Conservation (phyloP, 2,113 vertebrate genomes). For the Pelodiscus sinensis region DNA sequence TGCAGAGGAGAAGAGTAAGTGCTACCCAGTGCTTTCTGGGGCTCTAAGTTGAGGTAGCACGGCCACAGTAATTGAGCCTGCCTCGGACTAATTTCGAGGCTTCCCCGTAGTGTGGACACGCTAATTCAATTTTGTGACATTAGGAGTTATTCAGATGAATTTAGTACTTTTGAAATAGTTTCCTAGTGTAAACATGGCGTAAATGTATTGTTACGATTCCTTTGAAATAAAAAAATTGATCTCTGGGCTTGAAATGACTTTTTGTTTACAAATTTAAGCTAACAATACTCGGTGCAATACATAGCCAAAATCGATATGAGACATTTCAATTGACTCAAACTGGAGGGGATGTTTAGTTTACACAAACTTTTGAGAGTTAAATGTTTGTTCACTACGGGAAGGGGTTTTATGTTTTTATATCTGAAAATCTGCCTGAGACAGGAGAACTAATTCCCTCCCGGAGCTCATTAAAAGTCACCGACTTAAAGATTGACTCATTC, state of each 20-base stretch:
- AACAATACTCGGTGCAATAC: background rate
- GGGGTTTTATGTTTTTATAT: background rate
- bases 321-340: background rate
- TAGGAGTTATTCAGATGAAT: no score
- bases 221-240: background rate
- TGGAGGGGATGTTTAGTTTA: background rate
- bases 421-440: background rate
- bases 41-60: no score
- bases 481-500: background rate
- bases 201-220: background rate
- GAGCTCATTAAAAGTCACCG: background rate
- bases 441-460: background rate
- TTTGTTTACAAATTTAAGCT: background rate
- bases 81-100: no score
- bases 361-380: background rate
- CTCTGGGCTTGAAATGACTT: background rate
- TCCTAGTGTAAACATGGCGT: no score
- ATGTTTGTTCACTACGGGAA: background rate
- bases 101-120: no score
- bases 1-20: no score
- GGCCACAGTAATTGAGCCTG: no score
- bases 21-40: no score
- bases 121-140: no score
- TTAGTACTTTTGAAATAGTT: no score
- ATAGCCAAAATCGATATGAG: background rate